These are phyloP conservation scores for Epinephelus lanceolatus DNA, from an alignment of 2,113 vertebrate species.

Conservation along the genomic window DNA sequence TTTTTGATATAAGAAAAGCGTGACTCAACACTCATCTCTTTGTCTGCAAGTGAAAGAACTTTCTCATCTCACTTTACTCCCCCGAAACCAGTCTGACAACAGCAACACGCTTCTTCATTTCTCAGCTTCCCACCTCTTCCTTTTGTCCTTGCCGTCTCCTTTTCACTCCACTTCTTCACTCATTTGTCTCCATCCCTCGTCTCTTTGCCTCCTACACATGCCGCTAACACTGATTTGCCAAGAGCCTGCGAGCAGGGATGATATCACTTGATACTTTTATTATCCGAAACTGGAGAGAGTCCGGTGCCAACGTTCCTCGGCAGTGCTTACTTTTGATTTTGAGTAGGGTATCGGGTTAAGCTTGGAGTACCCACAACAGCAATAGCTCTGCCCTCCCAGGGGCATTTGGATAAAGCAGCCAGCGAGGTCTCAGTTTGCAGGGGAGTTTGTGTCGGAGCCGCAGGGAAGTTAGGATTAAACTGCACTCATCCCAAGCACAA, in stretches of 20 bases:
- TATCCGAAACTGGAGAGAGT: conserved; percentile 45
- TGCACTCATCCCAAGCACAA: conserved; percentile 56
- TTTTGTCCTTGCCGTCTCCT: conserved; percentile 7
- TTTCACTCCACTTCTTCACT: conserved; percentile 11
- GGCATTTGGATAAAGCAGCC: conserved; percentile 50
- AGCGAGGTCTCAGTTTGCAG: conserved; percentile 64
- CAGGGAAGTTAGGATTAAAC: conserved; percentile 69
- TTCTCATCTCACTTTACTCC: conserved; percentile 56
- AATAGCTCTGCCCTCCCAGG: conserved; percentile 28
- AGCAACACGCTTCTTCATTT: conserved; percentile 49
- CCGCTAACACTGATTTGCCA: conserved; percentile 49
- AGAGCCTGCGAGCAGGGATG: conserved; percentile 28
- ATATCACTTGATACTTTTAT: conserved; percentile 64
- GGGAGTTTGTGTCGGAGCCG: conserved; percentile 54
- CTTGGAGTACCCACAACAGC: conserved; percentile 52
- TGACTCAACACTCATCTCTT: conserved; percentile 47
- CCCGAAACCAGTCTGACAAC: conserved; percentile 51
- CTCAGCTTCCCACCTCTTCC: conserved; percentile 44
- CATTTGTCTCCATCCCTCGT: conserved; percentile 42
- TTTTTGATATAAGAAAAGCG: neutral
- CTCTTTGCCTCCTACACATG: conserved; percentile 35
- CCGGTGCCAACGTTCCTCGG: conserved; percentile 46
- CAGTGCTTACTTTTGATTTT: conserved; percentile 68
- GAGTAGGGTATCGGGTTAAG: conserved; percentile 67
- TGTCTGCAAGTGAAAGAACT: conserved; percentile 48